Evolutionary conservation across 2,797 vertebrate genomes (phyloP).

Genomic region (Muraenolepis orangiensis): DNA sequence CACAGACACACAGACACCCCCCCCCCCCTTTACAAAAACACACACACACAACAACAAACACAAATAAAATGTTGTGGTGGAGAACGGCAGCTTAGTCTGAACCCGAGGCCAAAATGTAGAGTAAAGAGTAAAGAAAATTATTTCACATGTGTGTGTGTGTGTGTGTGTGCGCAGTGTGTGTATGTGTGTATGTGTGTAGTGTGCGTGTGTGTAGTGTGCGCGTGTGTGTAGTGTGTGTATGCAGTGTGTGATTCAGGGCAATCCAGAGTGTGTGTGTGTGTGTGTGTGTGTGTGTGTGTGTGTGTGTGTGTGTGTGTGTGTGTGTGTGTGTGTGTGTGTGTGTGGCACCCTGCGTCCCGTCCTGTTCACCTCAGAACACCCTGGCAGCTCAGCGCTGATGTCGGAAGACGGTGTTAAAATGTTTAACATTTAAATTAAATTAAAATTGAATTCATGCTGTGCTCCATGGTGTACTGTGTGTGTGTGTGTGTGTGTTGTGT

Average conservation of each 20-base stretch:
- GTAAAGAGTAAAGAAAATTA: too few relatives aligned
- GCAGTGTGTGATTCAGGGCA: too few relatives aligned
- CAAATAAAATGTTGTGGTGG: too few relatives aligned
- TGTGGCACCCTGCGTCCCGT: not conserved
- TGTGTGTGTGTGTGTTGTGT: too few relatives aligned
- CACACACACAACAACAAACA: not conserved
- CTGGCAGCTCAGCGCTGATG: not conserved
- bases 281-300: not conserved
- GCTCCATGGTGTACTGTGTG: not conserved
- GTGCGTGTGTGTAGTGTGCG: not conserved
- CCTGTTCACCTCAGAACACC: not conserved
- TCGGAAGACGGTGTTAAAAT: not conserved
- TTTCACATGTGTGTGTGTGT: too few relatives aligned
- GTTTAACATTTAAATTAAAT: not conserved
- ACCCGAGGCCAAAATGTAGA: too few relatives aligned
- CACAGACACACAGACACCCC: too few relatives aligned
- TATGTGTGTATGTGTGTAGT: not conserved
- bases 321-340: not conserved
- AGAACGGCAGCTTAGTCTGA: not conserved
- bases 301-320: not conserved
- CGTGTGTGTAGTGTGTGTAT: not conserved
- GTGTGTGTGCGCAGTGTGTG: not conserved
- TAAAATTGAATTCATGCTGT: not conserved
- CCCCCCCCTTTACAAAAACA: too few relatives aligned
- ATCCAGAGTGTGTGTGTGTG: not conserved